Evolutionary conservation across 2,888 invertebrate genomes (phyloP), one percentile per base, ranked within the genome.

Genomic region (Colostygia pectinataria): DNA sequence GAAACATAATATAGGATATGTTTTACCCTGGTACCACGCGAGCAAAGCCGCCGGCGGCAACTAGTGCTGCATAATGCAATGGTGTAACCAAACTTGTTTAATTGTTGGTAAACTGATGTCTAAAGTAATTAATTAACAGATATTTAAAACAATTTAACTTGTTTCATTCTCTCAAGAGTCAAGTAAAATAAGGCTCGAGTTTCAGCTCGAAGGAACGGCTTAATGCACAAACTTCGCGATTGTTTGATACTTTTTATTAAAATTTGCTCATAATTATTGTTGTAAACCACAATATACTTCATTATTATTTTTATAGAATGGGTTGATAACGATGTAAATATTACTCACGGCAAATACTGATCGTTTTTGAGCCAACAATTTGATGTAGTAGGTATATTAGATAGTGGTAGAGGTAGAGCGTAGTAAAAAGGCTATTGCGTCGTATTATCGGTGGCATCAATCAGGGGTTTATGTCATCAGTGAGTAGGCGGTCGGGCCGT

Each of bases 391-490:
- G 14, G 8, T 2, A 18, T 14, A 2, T n/a, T 14, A 20, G 20
- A 20, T 20, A 3, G 18, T 18, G 18, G 4, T 10, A 27, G 8
- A 44, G 33, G 28, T 38, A 37, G 36, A 41, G 31, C 29, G 42
- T 48, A 51, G 50, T 51, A 51, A 51, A 57, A 29, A 40, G 40
- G 44, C 55, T 67, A 70, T 70, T 72, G 65, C 68, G 67, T 66
- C 54, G 64, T 65, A 61, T 63, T 65, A 70, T 69, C 57, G 58
- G 60, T 53, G 54, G 54, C 55, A 65, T 66, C 66, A 69, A 74
- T 74, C 66, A 67, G 59, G 64, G 55, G 62, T 53, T 63, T 54
- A 61, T 65, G 67, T 55, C 42, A 55, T 52, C 53, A 39, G 53
- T 41, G 61, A 49, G 55, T 57, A 51, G 61, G 57, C 54, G 51